Conservation (phyloP, 2,888 invertebrate genomes). For the Eustalomyia histrio region DNA sequence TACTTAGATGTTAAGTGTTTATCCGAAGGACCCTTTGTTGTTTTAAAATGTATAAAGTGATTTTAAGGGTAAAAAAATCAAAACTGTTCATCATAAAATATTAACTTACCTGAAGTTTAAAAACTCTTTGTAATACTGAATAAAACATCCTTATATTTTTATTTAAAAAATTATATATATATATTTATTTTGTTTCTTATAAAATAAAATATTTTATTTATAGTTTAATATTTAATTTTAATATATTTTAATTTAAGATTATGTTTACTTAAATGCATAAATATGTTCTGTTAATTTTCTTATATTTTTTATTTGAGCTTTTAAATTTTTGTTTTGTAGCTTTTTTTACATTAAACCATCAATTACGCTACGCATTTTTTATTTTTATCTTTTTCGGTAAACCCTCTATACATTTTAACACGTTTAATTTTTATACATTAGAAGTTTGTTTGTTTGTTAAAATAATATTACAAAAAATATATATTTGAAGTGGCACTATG, state of each 20-base stretch:
- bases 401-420: conserved; percentile 51
- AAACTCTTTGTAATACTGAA: too few species aligned
- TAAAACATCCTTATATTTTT: background rate
- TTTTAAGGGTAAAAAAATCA: too few species aligned
- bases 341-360: conserved; percentile 46
- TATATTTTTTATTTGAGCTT: conserved; percentile 44
- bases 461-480: conserved; percentile 23
- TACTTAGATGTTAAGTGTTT: too few species aligned
- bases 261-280: conserved; percentile 49
- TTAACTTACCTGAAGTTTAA: too few species aligned
- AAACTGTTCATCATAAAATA: too few species aligned
- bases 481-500: conserved; percentile 57
- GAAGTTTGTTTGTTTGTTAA: conserved; percentile 23
- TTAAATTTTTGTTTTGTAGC: conserved; percentile 23
- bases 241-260: conserved; percentile 34
- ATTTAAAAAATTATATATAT: conserved; percentile 49
- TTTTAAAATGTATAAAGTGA: background rate
- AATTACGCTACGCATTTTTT: conserved; percentile 24
- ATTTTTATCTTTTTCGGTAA: conserved; percentile 30
- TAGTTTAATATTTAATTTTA: conserved; percentile 28
- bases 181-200: conserved; percentile 33
- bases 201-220: conserved; percentile 31
- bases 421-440: conserved; percentile 45
- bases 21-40: background rate
- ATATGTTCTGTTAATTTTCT: conserved; percentile 11